Percentiles rank a stretch among this genome's conserved stretches.
phyloP scores from a whole-genome alignment of 2,888 invertebrate species.

The Ornithoptera priamus region DNA sequence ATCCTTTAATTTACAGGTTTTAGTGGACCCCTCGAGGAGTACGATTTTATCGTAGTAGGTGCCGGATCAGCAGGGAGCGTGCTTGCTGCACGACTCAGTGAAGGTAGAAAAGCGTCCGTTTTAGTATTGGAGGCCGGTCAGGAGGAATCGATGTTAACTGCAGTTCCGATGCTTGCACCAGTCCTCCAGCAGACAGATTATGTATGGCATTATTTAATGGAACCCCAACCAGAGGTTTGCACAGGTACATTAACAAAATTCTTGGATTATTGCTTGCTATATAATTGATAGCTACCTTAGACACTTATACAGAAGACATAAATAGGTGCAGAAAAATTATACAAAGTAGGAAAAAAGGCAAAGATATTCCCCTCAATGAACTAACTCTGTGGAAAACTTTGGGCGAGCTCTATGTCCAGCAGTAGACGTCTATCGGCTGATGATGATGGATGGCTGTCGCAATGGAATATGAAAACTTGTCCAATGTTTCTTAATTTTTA shows the following conservation, averaged over 20 bases:
- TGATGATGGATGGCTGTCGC: no score
- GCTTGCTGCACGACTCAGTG: slow-evolving; percentile 72
- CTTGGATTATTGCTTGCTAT: no score
- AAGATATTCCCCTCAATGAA: no score
- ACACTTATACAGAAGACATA: no score
- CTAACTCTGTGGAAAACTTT: no score
- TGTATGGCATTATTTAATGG: slow-evolving; percentile 78
- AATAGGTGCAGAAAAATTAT: no score
- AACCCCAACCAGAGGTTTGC: slow-evolving; percentile 76
- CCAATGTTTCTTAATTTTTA: no score
- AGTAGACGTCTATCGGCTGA: no score
- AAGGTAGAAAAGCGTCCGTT: slow-evolving; percentile 67
- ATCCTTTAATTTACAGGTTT: slow-evolving; percentile 48
- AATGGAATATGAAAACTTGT: no score
- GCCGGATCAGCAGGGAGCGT: slow-evolving; percentile 79
- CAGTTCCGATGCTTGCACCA: slow-evolving; percentile 69
- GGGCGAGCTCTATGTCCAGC: no score
- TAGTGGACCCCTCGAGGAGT: slow-evolving; percentile 60
- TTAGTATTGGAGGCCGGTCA: slow-evolving; percentile 73
- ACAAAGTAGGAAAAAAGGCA: no score
- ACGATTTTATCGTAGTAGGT: slow-evolving; percentile 76
- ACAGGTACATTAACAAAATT: slow-evolving; percentile 54
- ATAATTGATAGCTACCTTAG: no score
- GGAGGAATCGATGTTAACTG: slow-evolving; percentile 65
- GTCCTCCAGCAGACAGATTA: slow-evolving; percentile 64